phyloP scores from a whole-genome alignment of 2,113 vertebrate species.

The Hassar affinis region DNA sequence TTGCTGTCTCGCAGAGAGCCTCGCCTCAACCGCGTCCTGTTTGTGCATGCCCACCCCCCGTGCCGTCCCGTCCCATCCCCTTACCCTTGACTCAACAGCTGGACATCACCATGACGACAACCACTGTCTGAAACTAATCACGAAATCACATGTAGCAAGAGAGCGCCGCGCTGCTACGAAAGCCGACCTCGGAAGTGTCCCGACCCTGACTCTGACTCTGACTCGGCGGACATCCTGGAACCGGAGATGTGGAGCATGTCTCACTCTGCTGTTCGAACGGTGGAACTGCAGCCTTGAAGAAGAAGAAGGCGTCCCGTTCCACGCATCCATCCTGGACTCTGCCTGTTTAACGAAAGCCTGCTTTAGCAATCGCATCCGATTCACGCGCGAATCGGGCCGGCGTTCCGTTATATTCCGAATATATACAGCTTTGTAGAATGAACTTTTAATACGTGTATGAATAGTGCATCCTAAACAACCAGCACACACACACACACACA shows the following conservation, averaged over 20 bases:
- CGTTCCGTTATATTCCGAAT: constrained; percentile 48
- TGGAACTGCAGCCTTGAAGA: constrained; percentile 49
- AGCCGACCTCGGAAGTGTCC: neutral
- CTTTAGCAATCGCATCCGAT: constrained; percentile 49
- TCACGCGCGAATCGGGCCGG: too few relatives aligned
- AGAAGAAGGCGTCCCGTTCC: constrained; percentile 16
- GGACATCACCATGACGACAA: neutral
- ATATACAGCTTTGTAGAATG: constrained; percentile 52
- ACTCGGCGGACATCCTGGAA: neutral
- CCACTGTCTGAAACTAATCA: neutral
- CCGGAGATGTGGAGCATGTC: constrained; percentile 53
- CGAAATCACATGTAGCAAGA: constrained; percentile 7
- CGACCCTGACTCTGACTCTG: constrained; percentile 5
- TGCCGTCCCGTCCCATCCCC: neutral
- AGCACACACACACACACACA: constrained; percentile 23
- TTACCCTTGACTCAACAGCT: neutral
- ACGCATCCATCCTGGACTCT: constrained; percentile 45
- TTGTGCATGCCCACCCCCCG: constrained; percentile 27
- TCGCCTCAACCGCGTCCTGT: neutral
- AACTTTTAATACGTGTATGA: constrained; percentile 53
- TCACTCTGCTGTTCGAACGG: constrained; percentile 50
- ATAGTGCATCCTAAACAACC: constrained; percentile 26
- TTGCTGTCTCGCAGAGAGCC: constrained; percentile 28
- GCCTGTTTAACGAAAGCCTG: constrained; percentile 58
- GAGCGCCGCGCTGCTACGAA: neutral